These are phyloP conservation scores for Decapterus maruadsi DNA, from an alignment of 2,797 vertebrate genomes.

Conservation along the genomic window DNA sequence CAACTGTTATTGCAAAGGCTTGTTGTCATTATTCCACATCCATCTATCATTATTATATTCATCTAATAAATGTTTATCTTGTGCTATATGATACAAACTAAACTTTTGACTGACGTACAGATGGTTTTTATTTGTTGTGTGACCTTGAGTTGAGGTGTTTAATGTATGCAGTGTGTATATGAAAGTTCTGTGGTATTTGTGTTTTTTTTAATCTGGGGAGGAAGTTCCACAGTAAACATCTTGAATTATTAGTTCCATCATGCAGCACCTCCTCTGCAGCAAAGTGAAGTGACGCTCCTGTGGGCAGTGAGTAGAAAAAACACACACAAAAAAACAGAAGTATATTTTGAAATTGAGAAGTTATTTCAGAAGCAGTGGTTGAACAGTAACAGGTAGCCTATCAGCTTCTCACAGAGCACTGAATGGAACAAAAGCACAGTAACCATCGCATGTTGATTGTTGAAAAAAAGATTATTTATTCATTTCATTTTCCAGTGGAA, in stretches of 20 bases:
- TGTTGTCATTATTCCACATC: no score
- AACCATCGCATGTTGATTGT: background rate
- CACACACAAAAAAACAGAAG: conserved; percentile 50
- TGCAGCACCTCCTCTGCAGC: background rate
- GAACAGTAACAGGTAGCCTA: background rate
- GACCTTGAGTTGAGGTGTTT: background rate
- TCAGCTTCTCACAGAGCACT: background rate
- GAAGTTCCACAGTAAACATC: conserved; percentile 39
- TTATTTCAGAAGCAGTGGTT: conserved; percentile 13
- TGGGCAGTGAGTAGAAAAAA: conserved; percentile 35
- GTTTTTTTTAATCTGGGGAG: background rate
- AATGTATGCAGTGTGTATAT: background rate
- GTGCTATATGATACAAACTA: background rate
- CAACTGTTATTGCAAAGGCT: no score
- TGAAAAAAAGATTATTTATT: background rate
- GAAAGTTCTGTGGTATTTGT: background rate
- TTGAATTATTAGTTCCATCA: background rate
- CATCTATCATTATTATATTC: no score
- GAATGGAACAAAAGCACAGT: background rate
- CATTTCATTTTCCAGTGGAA: conserved; percentile 56
- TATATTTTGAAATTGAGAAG: conserved; percentile 52
- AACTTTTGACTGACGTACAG: background rate
- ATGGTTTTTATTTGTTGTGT: background rate
- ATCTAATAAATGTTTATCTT: background rate
- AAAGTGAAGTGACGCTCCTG: conserved; percentile 24